Evolutionary conservation across 2,888 invertebrate genomes (phyloP), one percentile per base, ranked within the genome.

Genomic region (Acanthosoma haemorrhoidale): DNA sequence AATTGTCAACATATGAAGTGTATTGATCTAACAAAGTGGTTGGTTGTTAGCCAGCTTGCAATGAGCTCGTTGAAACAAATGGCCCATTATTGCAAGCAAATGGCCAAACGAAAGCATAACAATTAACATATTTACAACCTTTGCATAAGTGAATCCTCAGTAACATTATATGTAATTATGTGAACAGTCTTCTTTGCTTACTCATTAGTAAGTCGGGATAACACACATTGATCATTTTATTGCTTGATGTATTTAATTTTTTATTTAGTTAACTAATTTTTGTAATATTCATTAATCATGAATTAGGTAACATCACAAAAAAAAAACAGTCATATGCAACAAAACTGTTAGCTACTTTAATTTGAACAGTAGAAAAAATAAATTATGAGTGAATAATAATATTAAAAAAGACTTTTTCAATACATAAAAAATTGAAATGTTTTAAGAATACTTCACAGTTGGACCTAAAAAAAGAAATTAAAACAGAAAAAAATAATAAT

Each of bases 1-100:
- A 68, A 68, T 43, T 36, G 59, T 58, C 68, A 68, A 68, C 68
- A 59, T 59, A 34, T 38, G 25, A 39, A 39, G 59, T 68, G 68
- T 31, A 58, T 51, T 38, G 15, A 67, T 31, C 68, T 68, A 68
- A 68, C 51, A 68, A 68, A 34, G 51, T 34, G 59, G 57, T n/a
- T n/a, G n/a, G n/a, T 68, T 68, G 9, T 29, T n/a, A 57, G 21
- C 39, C 64, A 64, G 39, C 31, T 13, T n/a, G 31, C 38, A 64
- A 64, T 64, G 57, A 57, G 51, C 18, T 29, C 43, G 57, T 31
- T 16, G 51, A 67, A 32, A 57, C 41, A 43, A 66, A 67, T 51
- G 60, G 18, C 57, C 57, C 67, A 67, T n/a, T n/a, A n/a, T 18
- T 43, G 57, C 51, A 67, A 32, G 67, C 32, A 25, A 21, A 11